Conservation (phyloP, 2,113 vertebrate species). For the Poeciliopsis retropinna region DNA sequence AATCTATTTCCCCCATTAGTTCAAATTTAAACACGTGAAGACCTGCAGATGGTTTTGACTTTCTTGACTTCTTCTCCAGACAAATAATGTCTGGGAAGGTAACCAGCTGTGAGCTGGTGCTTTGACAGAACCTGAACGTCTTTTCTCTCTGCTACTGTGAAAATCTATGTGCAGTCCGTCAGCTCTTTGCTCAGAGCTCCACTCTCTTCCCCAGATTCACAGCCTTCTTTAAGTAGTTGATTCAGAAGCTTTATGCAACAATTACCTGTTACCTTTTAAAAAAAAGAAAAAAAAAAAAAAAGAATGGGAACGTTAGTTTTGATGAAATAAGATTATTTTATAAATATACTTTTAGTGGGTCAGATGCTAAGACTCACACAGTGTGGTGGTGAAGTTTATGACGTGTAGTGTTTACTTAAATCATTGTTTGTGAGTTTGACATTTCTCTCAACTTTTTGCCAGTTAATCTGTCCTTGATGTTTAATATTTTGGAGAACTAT, state of each 20-base stretch:
- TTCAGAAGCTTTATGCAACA: constrained; percentile 37
- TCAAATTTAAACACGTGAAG: constrained; percentile 69
- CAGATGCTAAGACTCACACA: no score
- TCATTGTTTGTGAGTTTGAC: no score
- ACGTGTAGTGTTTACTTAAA: no score
- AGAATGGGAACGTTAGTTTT: no score
- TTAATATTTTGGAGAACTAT: constrained; percentile 17
- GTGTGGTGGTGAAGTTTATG: no score
- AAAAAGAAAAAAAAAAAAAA: constrained; percentile 31
- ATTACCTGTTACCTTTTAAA: neutral
- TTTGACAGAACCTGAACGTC: constrained; percentile 36
- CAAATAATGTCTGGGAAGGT: constrained; percentile 34
- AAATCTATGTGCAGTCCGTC: constrained; percentile 25
- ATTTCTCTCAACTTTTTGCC: no score
- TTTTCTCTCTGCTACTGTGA: constrained; percentile 58
- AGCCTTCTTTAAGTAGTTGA: constrained; percentile 50
- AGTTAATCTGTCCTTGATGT: constrained; percentile 9
- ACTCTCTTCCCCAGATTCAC: neutral
- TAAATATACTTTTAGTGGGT: no score
- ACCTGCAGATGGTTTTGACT: constrained; percentile 66
- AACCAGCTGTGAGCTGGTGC: constrained; percentile 34
- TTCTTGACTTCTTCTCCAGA: constrained; percentile 58
- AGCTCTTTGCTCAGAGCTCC: constrained; percentile 14
- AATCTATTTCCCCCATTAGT: constrained; percentile 67
- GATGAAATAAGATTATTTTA: no score